Conservation (phyloP, 2,113 vertebrate genomes). For the Anseranas semipalmata region DNA sequence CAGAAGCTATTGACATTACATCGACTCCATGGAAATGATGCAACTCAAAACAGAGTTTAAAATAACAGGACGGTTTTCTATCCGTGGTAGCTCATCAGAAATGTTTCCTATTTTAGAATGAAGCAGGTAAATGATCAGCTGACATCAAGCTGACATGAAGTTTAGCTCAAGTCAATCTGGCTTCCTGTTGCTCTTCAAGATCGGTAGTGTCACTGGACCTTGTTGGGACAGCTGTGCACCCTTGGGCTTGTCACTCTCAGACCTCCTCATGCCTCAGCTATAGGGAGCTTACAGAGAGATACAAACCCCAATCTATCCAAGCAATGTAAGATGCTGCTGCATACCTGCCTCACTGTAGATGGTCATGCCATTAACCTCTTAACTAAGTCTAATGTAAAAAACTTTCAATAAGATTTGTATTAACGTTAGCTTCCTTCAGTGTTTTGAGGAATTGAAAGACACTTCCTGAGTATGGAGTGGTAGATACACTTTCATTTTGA, state of each 20-base stretch:
- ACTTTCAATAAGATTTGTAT: background rate
- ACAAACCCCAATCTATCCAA: background rate
- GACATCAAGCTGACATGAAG: rapidly evolving
- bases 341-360: rapidly evolving
- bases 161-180: background rate
- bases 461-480: background rate
- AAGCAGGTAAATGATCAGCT: background rate
- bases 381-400: background rate
- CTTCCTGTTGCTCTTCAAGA: background rate
- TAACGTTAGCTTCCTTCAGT: background rate
- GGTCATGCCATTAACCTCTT: background rate
- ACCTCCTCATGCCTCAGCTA: background rate
- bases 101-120: background rate
- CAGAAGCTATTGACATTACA: rapidly evolving
- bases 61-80: background rate
- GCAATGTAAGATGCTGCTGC: background rate
- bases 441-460: background rate
- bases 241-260: background rate
- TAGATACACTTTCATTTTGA: background rate
- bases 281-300: background rate
- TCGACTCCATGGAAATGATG: background rate
- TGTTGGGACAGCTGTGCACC: background rate
- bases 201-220: background rate
- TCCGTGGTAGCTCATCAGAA: background rate
- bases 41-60: background rate